These are phyloP conservation scores for Atrichornis clamosus DNA, from an alignment of 2,113 vertebrate species.

Conservation along the genomic window DNA sequence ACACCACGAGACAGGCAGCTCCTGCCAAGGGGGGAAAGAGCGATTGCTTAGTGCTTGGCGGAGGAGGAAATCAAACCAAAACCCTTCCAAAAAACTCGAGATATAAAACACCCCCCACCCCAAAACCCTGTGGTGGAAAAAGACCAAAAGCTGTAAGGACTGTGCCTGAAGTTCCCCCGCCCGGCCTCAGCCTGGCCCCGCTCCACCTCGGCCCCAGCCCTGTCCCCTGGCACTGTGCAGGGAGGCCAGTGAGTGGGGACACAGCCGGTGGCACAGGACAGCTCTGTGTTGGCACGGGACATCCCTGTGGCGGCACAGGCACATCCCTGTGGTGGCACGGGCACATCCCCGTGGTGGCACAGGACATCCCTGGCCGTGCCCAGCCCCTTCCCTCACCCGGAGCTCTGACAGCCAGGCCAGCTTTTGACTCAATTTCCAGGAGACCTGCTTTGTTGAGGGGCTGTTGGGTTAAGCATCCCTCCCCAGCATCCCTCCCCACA, in stretches of 20 bases:
- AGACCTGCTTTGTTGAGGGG: not conserved
- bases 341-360: too few relatives aligned
- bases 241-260: not conserved
- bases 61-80: conserved; percentile 60
- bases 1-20: conserved; percentile 69
- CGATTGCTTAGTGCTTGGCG: conserved; percentile 47
- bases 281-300: not conserved
- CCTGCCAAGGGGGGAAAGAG: conserved; percentile 69
- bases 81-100: conserved; percentile 42
- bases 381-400: not conserved
- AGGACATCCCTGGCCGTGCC: not conserved
- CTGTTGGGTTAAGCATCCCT: not conserved
- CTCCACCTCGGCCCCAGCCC: not conserved
- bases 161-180: not conserved
- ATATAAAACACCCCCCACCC: conserved; percentile 37
- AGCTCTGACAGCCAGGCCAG: not conserved
- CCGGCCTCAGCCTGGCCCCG: not conserved
- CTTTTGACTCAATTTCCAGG: not conserved
- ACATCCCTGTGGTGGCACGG: not conserved
- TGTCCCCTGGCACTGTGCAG: not conserved
- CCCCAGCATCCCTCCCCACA: not conserved
- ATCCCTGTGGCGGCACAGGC: not conserved
- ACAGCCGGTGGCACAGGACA: rapidly evolving
- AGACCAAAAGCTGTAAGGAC: not conserved
- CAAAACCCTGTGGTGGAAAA: conserved; percentile 28